These are phyloP conservation scores for Hirudo medicinalis DNA, from an alignment of 1,140 invertebrate genomes.

Conservation along the genomic window DNA sequence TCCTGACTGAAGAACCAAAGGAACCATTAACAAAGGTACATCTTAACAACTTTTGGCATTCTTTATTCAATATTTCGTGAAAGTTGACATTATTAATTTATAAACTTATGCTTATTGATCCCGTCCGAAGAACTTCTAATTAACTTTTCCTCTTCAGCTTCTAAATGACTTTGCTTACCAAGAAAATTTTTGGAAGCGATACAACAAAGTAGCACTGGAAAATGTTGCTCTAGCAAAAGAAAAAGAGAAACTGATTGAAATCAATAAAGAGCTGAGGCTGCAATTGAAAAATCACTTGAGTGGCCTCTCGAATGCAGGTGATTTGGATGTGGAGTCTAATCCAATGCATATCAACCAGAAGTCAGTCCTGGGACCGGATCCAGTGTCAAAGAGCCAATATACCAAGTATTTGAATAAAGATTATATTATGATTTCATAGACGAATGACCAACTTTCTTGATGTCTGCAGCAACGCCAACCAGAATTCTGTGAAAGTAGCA, in stretches of 20 bases:
- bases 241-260: slow-evolving; percentile 31
- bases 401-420: no score
- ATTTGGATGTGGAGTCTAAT: slow-evolving; percentile 39
- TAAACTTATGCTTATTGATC: not conserved
- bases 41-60: not conserved
- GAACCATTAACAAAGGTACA: slow-evolving; percentile 29
- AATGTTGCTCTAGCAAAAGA: slow-evolving; percentile 40
- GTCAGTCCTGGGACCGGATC: no score
- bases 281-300: slow-evolving; percentile 42
- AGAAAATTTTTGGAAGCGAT: slow-evolving; percentile 43
- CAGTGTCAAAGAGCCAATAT: no score
- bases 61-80: not conserved
- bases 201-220: slow-evolving; percentile 41
- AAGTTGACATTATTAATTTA: not conserved
- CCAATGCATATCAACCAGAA: slow-evolving; percentile 39
- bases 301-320: slow-evolving; percentile 41
- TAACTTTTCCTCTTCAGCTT: slow-evolving; percentile 26
- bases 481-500: no score
- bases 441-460: no score
- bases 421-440: no score
- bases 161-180: slow-evolving; percentile 37
- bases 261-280: slow-evolving; percentile 38
- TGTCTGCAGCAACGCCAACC: no score
- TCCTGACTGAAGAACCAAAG: slow-evolving; percentile 33
- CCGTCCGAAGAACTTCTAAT: not conserved